Evolutionary conservation across 2,113 vertebrate genomes (phyloP).

Genomic region (Cyprinodon brontotheroides): DNA sequence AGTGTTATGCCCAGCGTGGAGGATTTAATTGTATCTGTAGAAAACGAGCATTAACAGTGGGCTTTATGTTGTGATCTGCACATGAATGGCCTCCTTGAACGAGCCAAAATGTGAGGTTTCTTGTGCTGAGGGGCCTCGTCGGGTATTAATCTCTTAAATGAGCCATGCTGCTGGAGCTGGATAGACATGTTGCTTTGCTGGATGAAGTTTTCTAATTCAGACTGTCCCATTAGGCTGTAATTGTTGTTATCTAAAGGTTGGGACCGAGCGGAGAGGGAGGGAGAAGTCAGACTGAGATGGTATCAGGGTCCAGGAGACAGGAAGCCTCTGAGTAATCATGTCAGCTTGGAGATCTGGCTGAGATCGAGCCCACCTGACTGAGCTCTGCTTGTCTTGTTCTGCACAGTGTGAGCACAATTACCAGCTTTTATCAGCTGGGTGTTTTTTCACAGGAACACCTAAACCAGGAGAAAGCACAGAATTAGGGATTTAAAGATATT

Average conservation of each 20-base stretch:
- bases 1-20: slow-evolving; percentile 29
- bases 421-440: slow-evolving; percentile 22
- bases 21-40: slow-evolving; percentile 44
- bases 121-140: slow-evolving; percentile 37
- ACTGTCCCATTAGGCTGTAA: slow-evolving; percentile 73
- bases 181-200: slow-evolving; percentile 61
- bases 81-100: slow-evolving; percentile 65
- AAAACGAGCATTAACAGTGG: slow-evolving; percentile 22
- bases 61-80: slow-evolving; percentile 53
- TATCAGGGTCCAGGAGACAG: slow-evolving; percentile 75
- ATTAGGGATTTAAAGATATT: slow-evolving; percentile 1
- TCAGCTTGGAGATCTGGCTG: slow-evolving; percentile 70
- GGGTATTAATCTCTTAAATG: slow-evolving; percentile 78
- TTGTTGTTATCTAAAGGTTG: slow-evolving; percentile 71
- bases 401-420: slow-evolving; percentile 13
- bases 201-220: slow-evolving; percentile 78
- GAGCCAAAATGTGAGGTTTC: slow-evolving; percentile 37
- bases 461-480: slow-evolving; percentile 5
- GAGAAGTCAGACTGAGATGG: slow-evolving; percentile 72
- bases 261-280: slow-evolving; percentile 49
- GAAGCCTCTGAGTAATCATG: slow-evolving; percentile 80
- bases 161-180: slow-evolving; percentile 66
- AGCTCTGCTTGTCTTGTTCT: slow-evolving; percentile 45
- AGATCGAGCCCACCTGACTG: slow-evolving; percentile 54
- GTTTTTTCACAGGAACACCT: slow-evolving; percentile 20